Percentiles rank a stretch among this genome's conserved stretches.
Evolutionary conservation across 92 coral and sea anemone species (phyloP).

Genomic region (Muricea muricata): DNA sequence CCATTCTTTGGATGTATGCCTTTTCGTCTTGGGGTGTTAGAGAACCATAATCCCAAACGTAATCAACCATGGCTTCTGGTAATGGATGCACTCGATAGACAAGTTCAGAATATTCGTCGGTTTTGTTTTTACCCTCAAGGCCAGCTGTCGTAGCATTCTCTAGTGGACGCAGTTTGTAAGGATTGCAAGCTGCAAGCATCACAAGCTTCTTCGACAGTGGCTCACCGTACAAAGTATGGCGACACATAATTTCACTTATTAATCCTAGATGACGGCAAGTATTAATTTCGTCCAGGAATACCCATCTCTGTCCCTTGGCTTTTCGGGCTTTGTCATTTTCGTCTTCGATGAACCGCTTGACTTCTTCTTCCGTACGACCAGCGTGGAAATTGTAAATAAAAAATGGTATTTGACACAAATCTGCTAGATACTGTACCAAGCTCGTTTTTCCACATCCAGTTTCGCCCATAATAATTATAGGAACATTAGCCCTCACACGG

Average conservation of each 20-base stretch:
- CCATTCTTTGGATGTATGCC: constrained; percentile 80
- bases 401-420: constrained; percentile 69
- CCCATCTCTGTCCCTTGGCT: constrained; percentile 66
- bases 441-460: constrained; percentile 93
- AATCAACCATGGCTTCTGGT: constrained; percentile 88
- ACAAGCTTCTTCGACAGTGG: constrained; percentile 71
- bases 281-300: constrained; percentile 85
- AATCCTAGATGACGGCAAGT: constrained; percentile 81
- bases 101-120: constrained; percentile 81
- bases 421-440: constrained; percentile 79
- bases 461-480: constrained; percentile 89
- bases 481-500: constrained; percentile 78
- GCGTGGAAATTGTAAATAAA: constrained; percentile 76
- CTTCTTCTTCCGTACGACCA: constrained; percentile 76
- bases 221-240: constrained; percentile 66
- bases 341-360: constrained; percentile 56
- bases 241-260: constrained; percentile 85
- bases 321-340: constrained; percentile 56
- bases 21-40: constrained; percentile 73
- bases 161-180: constrained; percentile 71
- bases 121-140: constrained; percentile 68
- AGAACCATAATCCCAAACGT: constrained; percentile 93
- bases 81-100: constrained; percentile 87
- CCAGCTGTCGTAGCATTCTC: constrained; percentile 70
- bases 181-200: constrained; percentile 80